A percentile compares a stretch with the other conserved stretches of the same genome.
Evolutionary conservation across 2,797 vertebrate genomes (phyloP).

Genomic region (Bucorvus abyssinicus): DNA sequence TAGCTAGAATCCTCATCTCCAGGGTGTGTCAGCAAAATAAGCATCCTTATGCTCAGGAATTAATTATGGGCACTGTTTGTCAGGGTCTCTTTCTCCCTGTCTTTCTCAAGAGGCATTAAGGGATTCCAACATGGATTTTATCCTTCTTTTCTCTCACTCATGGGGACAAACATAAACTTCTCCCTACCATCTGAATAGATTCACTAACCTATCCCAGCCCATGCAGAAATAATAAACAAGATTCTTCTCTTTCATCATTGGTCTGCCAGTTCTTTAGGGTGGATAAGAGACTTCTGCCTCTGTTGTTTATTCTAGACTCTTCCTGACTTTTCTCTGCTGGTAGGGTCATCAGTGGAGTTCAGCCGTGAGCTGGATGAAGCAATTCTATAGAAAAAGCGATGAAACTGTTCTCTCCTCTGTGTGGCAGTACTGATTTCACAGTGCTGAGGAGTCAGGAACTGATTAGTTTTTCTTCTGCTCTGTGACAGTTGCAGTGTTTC

Average conservation of each 20-base stretch:
- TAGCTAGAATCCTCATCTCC: not conserved
- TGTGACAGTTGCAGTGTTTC: not conserved
- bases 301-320: not conserved
- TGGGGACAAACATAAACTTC: not conserved
- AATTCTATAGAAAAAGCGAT: not conserved
- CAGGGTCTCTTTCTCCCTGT: not conserved
- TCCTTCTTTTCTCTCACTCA: not conserved
- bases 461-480: not conserved
- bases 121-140: not conserved
- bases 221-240: not conserved
- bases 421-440: not conserved
- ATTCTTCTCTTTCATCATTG: not conserved
- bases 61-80: not conserved
- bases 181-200: not conserved
- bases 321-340: not conserved
- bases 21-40: not conserved
- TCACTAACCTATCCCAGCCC: not conserved
- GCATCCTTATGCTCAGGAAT: not conserved
- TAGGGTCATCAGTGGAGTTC: not conserved
- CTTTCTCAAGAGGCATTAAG: not conserved
- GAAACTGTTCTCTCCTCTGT: not conserved
- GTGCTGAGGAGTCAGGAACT: not conserved
- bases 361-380: not conserved
- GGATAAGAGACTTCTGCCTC: not conserved
- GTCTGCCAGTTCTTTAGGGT: not conserved